Percentiles rank a stretch among this genome's conserved stretches.
Evolutionary conservation across 2,888 invertebrate genomes (phyloP).

Genomic region (Agonopterix subpropinquella): DNA sequence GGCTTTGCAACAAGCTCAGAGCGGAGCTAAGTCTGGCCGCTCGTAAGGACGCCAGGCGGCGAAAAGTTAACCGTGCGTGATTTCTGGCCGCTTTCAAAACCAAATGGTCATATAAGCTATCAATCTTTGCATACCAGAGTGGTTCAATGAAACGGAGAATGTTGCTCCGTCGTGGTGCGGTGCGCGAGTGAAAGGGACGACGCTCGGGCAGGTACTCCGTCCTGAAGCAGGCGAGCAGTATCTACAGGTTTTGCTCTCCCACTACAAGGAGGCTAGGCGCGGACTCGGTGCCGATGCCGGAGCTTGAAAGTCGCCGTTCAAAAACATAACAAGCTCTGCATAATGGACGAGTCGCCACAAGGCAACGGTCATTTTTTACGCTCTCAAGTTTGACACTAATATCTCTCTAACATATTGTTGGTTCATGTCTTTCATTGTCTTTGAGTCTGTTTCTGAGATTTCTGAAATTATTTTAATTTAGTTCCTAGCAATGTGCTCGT

Average conservation of each 20-base stretch:
- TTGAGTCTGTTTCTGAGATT: too few species aligned
- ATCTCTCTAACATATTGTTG: background rate
- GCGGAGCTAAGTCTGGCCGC: constrained; percentile 49
- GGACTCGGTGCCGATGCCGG: constrained; percentile 57
- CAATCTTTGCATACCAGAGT: constrained; percentile 76
- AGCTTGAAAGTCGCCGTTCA: constrained; percentile 65
- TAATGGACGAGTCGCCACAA: constrained; percentile 31
- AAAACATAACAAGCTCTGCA: constrained; percentile 51
- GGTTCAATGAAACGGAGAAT: constrained; percentile 61
- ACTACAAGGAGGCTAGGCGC: constrained; percentile 68
- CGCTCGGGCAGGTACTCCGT: constrained; percentile 60
- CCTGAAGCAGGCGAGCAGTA: constrained; percentile 65
- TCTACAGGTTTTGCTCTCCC: constrained; percentile 76
- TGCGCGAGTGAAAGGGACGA: constrained; percentile 61
- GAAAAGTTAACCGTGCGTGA: constrained; percentile 74
- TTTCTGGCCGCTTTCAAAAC: constrained; percentile 72
- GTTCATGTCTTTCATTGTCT: too few species aligned
- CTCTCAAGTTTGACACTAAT: background rate
- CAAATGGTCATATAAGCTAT: constrained; percentile 75
- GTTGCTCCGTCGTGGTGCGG: constrained; percentile 30
- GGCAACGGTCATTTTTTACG: constrained; percentile 1
- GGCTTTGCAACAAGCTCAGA: constrained; percentile 33
- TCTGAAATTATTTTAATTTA: too few species aligned
- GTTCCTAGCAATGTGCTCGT: too few species aligned
- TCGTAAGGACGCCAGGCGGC: constrained; percentile 71